These are phyloP conservation scores for Chymomyza fuscimana DNA, from an alignment of 2,888 invertebrate genomes.

Conservation along the genomic window DNA sequence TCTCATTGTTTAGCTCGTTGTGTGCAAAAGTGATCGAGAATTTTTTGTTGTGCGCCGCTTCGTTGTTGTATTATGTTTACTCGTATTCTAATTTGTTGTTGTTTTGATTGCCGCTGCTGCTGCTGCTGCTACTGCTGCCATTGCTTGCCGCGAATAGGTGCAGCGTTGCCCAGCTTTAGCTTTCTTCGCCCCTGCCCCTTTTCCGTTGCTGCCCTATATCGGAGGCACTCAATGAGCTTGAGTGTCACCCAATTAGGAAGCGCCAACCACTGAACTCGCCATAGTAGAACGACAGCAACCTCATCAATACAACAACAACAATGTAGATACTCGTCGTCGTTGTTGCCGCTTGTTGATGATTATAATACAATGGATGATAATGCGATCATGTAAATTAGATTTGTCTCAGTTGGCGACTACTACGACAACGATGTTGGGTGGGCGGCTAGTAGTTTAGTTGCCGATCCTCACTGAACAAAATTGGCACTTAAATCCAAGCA, in stretches of 20 bases:
- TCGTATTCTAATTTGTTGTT: slow-evolving; percentile 56
- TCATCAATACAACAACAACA: slow-evolving; percentile 44
- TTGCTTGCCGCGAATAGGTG: slow-evolving; percentile 45
- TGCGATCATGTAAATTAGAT: slow-evolving; percentile 76
- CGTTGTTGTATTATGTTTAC: slow-evolving; percentile 67
- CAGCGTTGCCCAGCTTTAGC: slow-evolving; percentile 51
- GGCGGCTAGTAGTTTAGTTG: not conserved
- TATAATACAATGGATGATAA: slow-evolving; percentile 74
- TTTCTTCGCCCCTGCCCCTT: slow-evolving; percentile 9
- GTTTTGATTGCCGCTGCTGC: slow-evolving; percentile 11
- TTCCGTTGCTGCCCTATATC: slow-evolving; percentile 19
- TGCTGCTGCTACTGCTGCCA: not conserved
- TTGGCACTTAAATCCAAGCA: too few relatives aligned
- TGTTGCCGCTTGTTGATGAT: slow-evolving; percentile 44
- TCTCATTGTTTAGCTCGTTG: slow-evolving; percentile 19
- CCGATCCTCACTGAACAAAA: not conserved
- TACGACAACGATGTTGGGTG: slow-evolving; percentile 20
- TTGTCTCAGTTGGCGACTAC: slow-evolving; percentile 63
- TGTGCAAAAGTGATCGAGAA: slow-evolving; percentile 12
- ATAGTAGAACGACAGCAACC: slow-evolving; percentile 33
- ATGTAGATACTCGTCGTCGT: slow-evolving; percentile 21
- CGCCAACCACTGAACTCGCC: slow-evolving; percentile 72
- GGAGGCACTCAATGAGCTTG: slow-evolving; percentile 64
- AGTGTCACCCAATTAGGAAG: slow-evolving; percentile 73
- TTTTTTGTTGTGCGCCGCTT: slow-evolving; percentile 20